Percentiles rank a stretch among this genome's conserved stretches.
phyloP scores from a whole-genome alignment of 2,888 invertebrate genomes.

The Tipula lateralis region DNA sequence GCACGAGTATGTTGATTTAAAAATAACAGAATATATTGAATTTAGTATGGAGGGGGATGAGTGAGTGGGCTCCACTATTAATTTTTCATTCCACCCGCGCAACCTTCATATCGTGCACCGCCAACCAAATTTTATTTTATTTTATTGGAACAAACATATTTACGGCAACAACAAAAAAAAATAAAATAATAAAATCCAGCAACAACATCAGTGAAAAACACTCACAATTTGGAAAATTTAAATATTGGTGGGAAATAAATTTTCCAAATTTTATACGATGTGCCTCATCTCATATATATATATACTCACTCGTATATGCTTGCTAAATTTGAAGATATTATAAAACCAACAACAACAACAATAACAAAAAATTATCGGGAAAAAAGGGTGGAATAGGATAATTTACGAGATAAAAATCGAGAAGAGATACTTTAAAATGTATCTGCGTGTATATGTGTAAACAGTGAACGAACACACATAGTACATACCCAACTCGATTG shows the following conservation, averaged over 20 bases:
- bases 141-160: conserved; percentile 25
- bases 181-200: background rate
- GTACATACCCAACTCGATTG: background rate
- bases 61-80: conserved; percentile 15
- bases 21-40: conserved; percentile 1
- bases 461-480: background rate
- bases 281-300: no score
- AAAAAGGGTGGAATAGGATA: conserved; percentile 20
- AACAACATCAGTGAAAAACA: background rate
- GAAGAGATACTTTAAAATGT: conserved; percentile 28
- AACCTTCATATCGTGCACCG: no score
- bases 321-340: background rate
- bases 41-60: background rate
- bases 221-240: conserved; percentile 25
- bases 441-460: background rate
- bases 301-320: background rate
- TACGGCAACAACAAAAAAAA: no score
- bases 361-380: background rate
- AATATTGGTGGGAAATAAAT: conserved; percentile 29
- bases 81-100: background rate
- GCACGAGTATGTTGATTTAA: background rate
- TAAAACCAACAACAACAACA: background rate
- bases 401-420: conserved; percentile 29
- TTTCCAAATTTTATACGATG: background rate
- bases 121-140: background rate